Conservation (phyloP, 1,140 invertebrate genomes). For the Dermatophagoides farinae region DNA sequence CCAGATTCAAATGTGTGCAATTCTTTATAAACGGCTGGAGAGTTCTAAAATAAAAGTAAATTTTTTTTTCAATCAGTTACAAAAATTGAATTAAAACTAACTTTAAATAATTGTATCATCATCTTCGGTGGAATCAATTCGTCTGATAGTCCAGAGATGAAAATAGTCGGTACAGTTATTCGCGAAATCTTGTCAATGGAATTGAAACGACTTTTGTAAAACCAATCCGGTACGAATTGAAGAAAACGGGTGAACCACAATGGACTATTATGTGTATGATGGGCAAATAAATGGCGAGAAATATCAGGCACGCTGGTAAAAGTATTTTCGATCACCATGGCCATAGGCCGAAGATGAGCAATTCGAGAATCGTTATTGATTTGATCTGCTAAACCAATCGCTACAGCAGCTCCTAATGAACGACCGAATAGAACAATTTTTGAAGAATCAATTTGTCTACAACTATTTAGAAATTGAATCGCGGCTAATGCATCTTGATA, state of each 20-base stretch:
- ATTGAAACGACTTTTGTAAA: constrained; percentile 21
- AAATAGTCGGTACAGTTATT: constrained; percentile 24
- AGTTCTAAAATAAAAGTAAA: constrained; percentile 15
- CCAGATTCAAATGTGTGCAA: constrained; percentile 47
- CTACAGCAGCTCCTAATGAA: constrained; percentile 50
- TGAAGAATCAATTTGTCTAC: constrained; percentile 56
- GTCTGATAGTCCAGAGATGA: constrained; percentile 40
- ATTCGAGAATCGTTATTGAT: constrained; percentile 41
- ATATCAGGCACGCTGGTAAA: constrained; percentile 86
- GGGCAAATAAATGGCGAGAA: constrained; percentile 32
- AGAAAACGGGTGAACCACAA: constrained; percentile 11
- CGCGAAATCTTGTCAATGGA: constrained; percentile 19
- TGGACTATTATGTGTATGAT: constrained; percentile 19
- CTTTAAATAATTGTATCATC: constrained; percentile 50
- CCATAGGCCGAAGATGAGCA: constrained; percentile 39
- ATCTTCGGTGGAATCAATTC: constrained; percentile 60
- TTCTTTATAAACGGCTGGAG: constrained; percentile 34
- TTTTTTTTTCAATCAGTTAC: not conserved
- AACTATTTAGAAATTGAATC: constrained; percentile 54
- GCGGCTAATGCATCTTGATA: constrained; percentile 69
- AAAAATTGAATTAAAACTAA: constrained; percentile 17
- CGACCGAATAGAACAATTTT: constrained; percentile 82
- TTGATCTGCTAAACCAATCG: constrained; percentile 46
- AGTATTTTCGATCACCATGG: constrained; percentile 75
- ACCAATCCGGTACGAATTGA: constrained; percentile 18